Base-by-base conservation (phyloP, 2,888 invertebrate species). In the Myopa tessellatipennis region DNA sequence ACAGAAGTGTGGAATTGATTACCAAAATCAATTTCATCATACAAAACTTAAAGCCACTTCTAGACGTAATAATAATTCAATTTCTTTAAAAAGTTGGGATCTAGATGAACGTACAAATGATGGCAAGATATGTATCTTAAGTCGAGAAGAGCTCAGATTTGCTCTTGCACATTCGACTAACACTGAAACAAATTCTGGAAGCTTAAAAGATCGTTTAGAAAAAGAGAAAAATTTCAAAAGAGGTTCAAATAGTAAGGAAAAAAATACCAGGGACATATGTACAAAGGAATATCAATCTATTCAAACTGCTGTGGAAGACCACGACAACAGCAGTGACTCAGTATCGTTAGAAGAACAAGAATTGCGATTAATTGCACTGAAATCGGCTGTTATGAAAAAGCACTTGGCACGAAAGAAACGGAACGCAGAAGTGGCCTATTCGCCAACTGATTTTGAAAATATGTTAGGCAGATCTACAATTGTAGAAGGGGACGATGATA, bases 361-460 rank as follows among this genome's bases (percentile, higher is more conserved):
- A 61, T 71, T 89, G n/a, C 86, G 89, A 67, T 82, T 89, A 1
- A 88, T 89, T 73, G 89, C 89, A 0, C 81, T 89, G 0, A 89
- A 89, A 73, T 89, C 89, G 0, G 89, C 89, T 0, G 84, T 89
- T 6, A 77, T 89, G 4, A 87, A 86, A 68, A 89, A 89, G 71
- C 87, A 88, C 78, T 81, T 85, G 78, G 86, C 85, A 0, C 85
- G 89, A 4, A 87, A 89, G 77, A 88, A 87, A 78, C 86, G 89
- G 0, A 86, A 87, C 73, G 88, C 88, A 0, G 87, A 87, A 58
- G 83, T 85, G 4, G 89, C 89, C 1, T 89, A 89, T 78, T 90
- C 89, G 0, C 89, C 89, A 10, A 89, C 89, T 4, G 89, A 89
- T 80, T 88, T 89, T 81, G 85, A 87, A 36, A 84, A 86, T 65